Conservation (phyloP, 2,888 invertebrate species). For the Caenorhabditis japonica region DNA sequence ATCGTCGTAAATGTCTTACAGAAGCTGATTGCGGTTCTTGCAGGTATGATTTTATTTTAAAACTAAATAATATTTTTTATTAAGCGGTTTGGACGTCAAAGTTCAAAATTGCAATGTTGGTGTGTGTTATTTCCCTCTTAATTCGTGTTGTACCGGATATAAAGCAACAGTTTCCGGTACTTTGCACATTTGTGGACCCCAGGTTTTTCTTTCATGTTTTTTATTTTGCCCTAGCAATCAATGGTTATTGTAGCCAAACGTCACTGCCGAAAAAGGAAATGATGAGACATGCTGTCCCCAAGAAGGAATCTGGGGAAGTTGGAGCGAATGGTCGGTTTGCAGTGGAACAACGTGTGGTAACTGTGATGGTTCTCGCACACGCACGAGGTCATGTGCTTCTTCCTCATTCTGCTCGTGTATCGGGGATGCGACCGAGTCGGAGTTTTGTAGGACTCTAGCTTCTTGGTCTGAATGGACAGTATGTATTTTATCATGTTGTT, state of each 20-base stretch:
- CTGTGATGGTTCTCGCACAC: conserved; percentile 44
- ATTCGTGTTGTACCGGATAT: conserved; percentile 46
- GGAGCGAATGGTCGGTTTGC: conserved; percentile 56
- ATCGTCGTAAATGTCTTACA: conserved; percentile 35
- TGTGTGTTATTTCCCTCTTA: conserved; percentile 46
- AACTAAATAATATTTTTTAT: conserved; percentile 2
- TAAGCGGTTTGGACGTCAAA: conserved; percentile 49
- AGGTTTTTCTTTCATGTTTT: conserved; percentile 11
- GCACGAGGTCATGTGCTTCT: conserved; percentile 38
- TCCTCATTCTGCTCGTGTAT: conserved; percentile 36
- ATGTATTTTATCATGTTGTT: background rate
- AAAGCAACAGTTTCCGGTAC: conserved; percentile 26
- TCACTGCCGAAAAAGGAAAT: conserved; percentile 3
- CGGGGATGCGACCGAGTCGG: conserved; percentile 35
- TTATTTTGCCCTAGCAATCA: background rate
- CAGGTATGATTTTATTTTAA: conserved; percentile 19
- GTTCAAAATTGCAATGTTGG: conserved; percentile 44
- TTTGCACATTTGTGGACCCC: conserved; percentile 51
- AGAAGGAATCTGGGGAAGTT: conserved; percentile 53
- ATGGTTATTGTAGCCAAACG: conserved; percentile 30
- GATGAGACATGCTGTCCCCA: conserved; percentile 48
- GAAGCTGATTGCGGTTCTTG: conserved; percentile 29
- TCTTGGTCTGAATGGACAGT: conserved; percentile 57
- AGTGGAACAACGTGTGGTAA: conserved; percentile 52
- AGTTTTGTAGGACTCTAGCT: conserved; percentile 29